Conservation (phyloP, 2,797 vertebrate species). For the Psittacula echo region DNA sequence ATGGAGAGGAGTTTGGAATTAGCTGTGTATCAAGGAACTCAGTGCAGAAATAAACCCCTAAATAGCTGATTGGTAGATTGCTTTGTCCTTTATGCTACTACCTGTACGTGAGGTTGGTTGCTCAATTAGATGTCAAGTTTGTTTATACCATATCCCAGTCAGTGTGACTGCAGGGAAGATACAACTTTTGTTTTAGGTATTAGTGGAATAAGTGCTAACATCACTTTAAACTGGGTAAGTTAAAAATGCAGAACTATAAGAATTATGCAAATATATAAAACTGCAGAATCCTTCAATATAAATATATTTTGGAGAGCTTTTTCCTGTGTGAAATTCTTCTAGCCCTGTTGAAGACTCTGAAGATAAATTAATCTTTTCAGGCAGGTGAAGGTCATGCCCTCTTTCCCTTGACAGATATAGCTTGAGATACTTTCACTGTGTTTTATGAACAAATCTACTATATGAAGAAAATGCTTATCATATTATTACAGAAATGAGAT, state of each 20-base stretch:
- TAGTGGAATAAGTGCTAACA: not conserved
- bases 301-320: not conserved
- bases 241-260: not conserved
- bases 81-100: not conserved
- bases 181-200: not conserved
- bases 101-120: not conserved
- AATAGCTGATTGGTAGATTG: not conserved
- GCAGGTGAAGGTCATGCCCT: not conserved
- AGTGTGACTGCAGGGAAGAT: not conserved
- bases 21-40: not conserved
- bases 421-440: not conserved
- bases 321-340: not conserved
- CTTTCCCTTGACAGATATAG: not conserved
- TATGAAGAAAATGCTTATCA: not conserved
- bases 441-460: not conserved
- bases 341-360: not conserved
- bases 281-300: not conserved
- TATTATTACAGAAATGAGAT: slow-evolving; percentile 1
- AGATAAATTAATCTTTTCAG: not conserved
- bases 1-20: not conserved
- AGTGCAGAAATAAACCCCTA: not conserved
- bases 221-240: not conserved
- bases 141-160: not conserved
- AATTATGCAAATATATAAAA: not conserved
- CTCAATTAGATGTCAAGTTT: not conserved